Evolutionary conservation across 2,888 invertebrate genomes (phyloP), one percentile per base, ranked within the genome.

Genomic region (Phengaris arion): DNA sequence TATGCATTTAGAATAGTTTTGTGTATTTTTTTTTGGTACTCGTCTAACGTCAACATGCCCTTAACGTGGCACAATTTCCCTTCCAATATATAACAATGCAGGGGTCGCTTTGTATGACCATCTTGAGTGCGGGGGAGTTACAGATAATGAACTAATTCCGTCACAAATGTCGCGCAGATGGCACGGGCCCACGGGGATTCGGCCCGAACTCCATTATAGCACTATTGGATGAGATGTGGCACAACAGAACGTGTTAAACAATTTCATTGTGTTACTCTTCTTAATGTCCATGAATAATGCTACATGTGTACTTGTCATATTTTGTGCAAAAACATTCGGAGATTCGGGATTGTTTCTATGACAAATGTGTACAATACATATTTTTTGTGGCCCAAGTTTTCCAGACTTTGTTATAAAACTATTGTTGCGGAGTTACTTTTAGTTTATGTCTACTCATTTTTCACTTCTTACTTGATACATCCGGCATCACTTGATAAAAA

Each of bases 181-280:
- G 83, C 81, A 72, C 68, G 74, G 82, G 82, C 83, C 87, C 88
- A 88, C 88, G 88, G 88, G 88, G 88, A 86, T 87, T 82, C 79
- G n/a, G 55, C 12, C 22, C 35, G 54, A 35, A 46, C 68, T 59
- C 68, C 22, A 74, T 68, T 45, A 68, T 74, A 55, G n/a, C 35
- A 54, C 54, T n/a, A 68, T 57, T 72, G 54, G 72, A 54, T 54
- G 72, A 72, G 35, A 45, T 72, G 72, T 51, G 7, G 35, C 51
- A 72, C 51, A 22, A 72, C 52, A 22, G 9, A 69, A 69, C 7
- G 15, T 13, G 15, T 69, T 64, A 10, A 68, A 69, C 46, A n/a
- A n/a, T 46, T 69, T 48, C 46, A 15, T 69, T 69, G 72, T 74
- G 68, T 64, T 59, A 48, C 15, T 74, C 9, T 51, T 74, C 51